These are phyloP conservation scores for Dreissena rostriformis DNA, from an alignment of 1,140 invertebrate species.

Conservation along the genomic window DNA sequence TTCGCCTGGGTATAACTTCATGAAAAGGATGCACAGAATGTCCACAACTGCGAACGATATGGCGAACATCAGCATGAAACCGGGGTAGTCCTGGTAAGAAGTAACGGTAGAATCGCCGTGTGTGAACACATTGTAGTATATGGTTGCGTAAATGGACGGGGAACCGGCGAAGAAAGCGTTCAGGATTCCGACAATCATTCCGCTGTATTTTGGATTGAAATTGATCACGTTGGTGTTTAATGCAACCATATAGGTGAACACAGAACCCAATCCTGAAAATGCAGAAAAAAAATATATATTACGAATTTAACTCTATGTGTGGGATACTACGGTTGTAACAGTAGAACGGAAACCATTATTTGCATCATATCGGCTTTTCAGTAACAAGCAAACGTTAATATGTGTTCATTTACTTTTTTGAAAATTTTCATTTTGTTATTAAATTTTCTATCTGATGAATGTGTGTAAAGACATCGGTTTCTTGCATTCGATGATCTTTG, in stretches of 20 bases:
- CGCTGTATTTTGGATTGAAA: slow-evolving; percentile 58
- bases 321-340: too few species aligned
- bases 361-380: too few species aligned
- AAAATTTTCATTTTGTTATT: too few species aligned
- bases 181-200: slow-evolving; percentile 61
- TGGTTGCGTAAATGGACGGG: slow-evolving; percentile 50
- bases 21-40: slow-evolving; percentile 56
- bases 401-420: too few species aligned
- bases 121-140: slow-evolving; percentile 57
- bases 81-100: slow-evolving; percentile 53
- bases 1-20: slow-evolving; percentile 41
- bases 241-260: slow-evolving; percentile 65
- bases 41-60: slow-evolving; percentile 56
- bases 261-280: slow-evolving; percentile 61
- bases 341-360: too few species aligned
- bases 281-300: background rate
- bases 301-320: too few species aligned
- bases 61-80: slow-evolving; percentile 59
- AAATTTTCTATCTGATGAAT: too few species aligned
- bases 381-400: too few species aligned
- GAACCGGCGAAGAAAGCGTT: slow-evolving; percentile 62
- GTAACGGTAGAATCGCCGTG: slow-evolving; percentile 20
- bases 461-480: too few species aligned
- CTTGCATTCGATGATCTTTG: too few species aligned
- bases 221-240: slow-evolving; percentile 64